Evolutionary conservation across 2,888 invertebrate genomes (phyloP).

Genomic region (Auanema sp.): DNA sequence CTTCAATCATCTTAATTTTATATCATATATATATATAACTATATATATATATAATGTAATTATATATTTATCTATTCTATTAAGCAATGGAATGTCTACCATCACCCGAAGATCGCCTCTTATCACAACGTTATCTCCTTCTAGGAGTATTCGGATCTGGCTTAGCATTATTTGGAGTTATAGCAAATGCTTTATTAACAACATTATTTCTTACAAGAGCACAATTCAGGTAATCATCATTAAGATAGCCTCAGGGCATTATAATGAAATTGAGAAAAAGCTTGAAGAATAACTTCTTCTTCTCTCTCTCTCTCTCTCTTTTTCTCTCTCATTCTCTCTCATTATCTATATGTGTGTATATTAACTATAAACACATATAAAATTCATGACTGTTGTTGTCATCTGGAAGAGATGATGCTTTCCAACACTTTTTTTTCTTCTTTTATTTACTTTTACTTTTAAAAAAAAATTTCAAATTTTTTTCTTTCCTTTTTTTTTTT

Average conservation of each 20-base stretch:
- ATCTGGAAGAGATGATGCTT: not conserved
- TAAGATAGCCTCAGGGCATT: no score
- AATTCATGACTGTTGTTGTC: not conserved
- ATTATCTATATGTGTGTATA: no score
- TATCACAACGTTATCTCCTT: slow-evolving; percentile 43
- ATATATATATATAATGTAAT: no score
- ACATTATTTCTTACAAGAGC: slow-evolving; percentile 50
- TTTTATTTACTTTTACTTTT: no score
- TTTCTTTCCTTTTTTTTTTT: not conserved
- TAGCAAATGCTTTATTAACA: slow-evolving; percentile 57
- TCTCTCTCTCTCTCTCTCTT: not conserved
- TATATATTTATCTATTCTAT: no score
- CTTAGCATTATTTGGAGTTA: slow-evolving; percentile 56
- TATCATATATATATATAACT: no score
- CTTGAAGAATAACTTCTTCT: not conserved
- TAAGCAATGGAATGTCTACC: no score
- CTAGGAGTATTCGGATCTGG: slow-evolving; percentile 51
- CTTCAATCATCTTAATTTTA: no score
- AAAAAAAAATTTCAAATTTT: slow-evolving; percentile 3
- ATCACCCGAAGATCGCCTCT: slow-evolving; percentile 2
- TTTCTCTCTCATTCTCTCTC: no score
- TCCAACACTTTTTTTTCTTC: not conserved
- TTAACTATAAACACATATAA: no score
- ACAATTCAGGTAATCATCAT: slow-evolving; percentile 44
- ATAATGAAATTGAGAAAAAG: no score